Evolutionary conservation across 2,888 invertebrate species (phyloP).

Genomic region (Erebia aethiops): DNA sequence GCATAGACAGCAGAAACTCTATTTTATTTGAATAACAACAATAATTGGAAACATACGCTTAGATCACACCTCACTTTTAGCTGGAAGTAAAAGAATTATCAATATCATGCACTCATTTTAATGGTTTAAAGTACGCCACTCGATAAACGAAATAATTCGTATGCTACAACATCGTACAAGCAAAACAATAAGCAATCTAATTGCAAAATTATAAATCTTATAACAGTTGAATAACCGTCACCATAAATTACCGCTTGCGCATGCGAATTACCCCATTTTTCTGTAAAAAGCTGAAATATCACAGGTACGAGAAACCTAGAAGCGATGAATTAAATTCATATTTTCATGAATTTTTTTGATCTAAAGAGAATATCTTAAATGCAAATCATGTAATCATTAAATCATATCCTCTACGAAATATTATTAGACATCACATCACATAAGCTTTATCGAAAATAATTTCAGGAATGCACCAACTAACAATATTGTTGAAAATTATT

Average conservation of each 20-base stretch:
- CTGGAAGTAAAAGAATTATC: slow-evolving; percentile 41
- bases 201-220: slow-evolving; percentile 64
- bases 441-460: slow-evolving; percentile 67
- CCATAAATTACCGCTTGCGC: slow-evolving; percentile 64
- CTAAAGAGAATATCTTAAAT: slow-evolving; percentile 51
- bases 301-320: slow-evolving; percentile 51
- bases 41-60: slow-evolving; percentile 22
- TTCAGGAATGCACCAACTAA: slow-evolving; percentile 74
- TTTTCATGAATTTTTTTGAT: slow-evolving; percentile 47
- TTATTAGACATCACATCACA: slow-evolving; percentile 79
- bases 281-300: slow-evolving; percentile 49
- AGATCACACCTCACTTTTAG: slow-evolving; percentile 33
- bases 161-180: slow-evolving; percentile 69
- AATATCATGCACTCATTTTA: slow-evolving; percentile 61
- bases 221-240: slow-evolving; percentile 65
- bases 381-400: slow-evolving; percentile 52
- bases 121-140: slow-evolving; percentile 59
- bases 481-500: neutral
- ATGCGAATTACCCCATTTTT: slow-evolving; percentile 66
- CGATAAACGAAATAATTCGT: slow-evolving; percentile 65
- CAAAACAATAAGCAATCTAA: slow-evolving; percentile 72
- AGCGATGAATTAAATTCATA: slow-evolving; percentile 51
- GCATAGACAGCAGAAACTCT: neutral
- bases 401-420: slow-evolving; percentile 58
- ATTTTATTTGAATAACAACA: neutral